Conservation (phyloP, 92 coral and sea anemone species). For the Actinostola sp. region DNA sequence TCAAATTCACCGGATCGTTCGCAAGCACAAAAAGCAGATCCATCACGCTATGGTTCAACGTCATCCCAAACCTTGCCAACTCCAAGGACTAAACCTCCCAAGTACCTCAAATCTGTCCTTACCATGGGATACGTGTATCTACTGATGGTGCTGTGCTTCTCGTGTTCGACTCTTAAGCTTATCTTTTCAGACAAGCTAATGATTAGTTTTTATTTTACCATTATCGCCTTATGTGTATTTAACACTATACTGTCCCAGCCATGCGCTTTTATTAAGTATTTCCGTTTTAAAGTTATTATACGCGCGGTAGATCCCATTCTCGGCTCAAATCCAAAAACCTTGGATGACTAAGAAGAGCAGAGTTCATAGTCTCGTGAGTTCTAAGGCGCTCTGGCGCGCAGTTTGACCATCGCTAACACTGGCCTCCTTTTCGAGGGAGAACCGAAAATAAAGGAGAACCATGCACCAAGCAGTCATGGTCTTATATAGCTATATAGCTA, state of each 20-base stretch:
- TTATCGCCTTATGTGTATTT: slow-evolving; percentile 4
- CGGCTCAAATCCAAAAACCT: too few relatives aligned
- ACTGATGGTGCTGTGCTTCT: slow-evolving; percentile 39
- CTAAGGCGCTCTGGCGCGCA: too few relatives aligned
- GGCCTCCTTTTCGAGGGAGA: too few relatives aligned
- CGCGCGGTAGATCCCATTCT: neutral
- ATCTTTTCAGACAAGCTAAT: too few relatives aligned
- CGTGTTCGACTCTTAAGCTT: too few relatives aligned
- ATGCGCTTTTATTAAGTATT: neutral
- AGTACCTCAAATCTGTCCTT: slow-evolving; percentile 51
- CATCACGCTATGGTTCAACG: neutral
- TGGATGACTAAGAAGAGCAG: too few relatives aligned
- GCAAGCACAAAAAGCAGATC: slow-evolving; percentile 11
- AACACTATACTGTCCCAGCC: neutral
- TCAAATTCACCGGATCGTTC: slow-evolving; percentile 32
- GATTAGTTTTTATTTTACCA: too few relatives aligned
- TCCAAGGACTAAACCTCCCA: slow-evolving; percentile 20
- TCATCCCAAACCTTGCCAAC: neutral
- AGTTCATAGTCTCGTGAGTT: too few relatives aligned
- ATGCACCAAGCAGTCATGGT: too few relatives aligned
- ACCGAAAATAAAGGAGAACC: too few relatives aligned
- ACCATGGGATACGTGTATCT: slow-evolving; percentile 53
- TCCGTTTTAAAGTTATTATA: neutral
- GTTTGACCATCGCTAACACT: too few relatives aligned
- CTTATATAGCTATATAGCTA: too few relatives aligned